Conservation (phyloP, 2,113 vertebrate genomes). For the Willisornis vidua region DNA sequence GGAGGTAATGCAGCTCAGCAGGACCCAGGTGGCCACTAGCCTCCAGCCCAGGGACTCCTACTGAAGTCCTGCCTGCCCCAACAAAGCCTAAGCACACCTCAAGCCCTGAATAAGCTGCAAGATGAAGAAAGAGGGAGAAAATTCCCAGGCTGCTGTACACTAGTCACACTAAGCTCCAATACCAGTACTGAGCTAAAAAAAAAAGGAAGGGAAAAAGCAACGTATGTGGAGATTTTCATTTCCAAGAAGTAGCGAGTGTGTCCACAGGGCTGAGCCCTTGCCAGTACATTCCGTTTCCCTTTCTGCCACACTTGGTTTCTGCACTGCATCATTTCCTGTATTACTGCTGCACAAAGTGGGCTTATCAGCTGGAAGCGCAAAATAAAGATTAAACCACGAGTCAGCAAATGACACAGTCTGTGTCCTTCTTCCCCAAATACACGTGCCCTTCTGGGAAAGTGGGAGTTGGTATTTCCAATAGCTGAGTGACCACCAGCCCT, state of each 20-base stretch:
- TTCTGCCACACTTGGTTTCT: constrained; percentile 70
- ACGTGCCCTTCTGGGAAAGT: constrained; percentile 30
- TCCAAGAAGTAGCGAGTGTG: not conserved
- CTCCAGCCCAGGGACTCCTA: not conserved
- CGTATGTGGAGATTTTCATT: not conserved
- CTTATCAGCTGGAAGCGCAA: constrained; percentile 77
- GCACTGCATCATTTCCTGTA: constrained; percentile 71
- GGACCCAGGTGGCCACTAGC: not conserved
- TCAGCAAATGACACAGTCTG: constrained; percentile 61
- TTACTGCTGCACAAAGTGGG: constrained; percentile 72
- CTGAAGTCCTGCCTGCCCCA: not conserved
- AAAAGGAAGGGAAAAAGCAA: too few relatives aligned
- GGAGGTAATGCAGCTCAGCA: not conserved
- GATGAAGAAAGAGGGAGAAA: not conserved
- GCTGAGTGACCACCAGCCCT: not conserved
- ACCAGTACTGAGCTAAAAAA: not conserved
- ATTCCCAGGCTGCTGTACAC: not conserved
- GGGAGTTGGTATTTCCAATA: not conserved
- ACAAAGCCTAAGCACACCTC: not conserved
- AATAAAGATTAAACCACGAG: constrained; percentile 73
- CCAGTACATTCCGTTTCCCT: constrained; percentile 67
- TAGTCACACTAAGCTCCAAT: not conserved
- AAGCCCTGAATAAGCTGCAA: not conserved
- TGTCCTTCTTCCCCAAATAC: constrained; percentile 36
- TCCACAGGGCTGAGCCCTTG: constrained; percentile 1